Base-by-base conservation (phyloP, 1,140 invertebrate genomes). In the Bombus huntii region DNA sequence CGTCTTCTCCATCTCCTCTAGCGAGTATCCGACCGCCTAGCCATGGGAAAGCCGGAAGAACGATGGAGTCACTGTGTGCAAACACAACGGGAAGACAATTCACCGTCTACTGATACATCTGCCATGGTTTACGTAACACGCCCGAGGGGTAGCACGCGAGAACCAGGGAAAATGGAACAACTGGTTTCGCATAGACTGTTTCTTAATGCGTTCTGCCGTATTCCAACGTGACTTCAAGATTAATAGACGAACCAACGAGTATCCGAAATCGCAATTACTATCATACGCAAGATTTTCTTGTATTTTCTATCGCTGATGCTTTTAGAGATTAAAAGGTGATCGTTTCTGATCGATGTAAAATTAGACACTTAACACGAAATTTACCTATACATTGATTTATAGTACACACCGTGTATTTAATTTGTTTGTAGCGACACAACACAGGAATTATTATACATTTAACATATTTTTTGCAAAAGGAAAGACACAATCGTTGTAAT, bases 71-170 rank as follows among this genome's bases (percentile, higher is more conserved):
- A 42, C 22, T 79, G 18, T 39, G 53, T 77, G 79, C 62, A 83
- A 89, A 90, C 62, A 85, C 62, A 57, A 74, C 44, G 77, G 62
- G n/a, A 82, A 44, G 81, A 87, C 86, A 87, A 89, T 89, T 88
- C 70, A 57, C 65, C 53, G 57, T 81, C 31, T 34, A 87, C 75
- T n/a, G 68, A 87, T 89, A 90, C 78, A 78, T 89, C 83, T 34
- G 68, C 37, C n/a, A 80, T 42, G 78, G 62, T 87, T 90, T 81
- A 85, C 78, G 53, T 80, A 85, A 89, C 72, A 74, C 34, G 34
- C 47, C 28, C 18, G 57, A 66, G 13, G 75, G 39, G 31, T 42
- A 22, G 31, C 59, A 44, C 74, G 65, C 79, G 59, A 28, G 18
- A 71, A 57, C 34, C 39, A 37, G 57, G 86, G 73, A 57, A 72